Evolutionary conservation across 2,113 vertebrate genomes (phyloP).

Genomic region (Emydocephalus ijimae): DNA sequence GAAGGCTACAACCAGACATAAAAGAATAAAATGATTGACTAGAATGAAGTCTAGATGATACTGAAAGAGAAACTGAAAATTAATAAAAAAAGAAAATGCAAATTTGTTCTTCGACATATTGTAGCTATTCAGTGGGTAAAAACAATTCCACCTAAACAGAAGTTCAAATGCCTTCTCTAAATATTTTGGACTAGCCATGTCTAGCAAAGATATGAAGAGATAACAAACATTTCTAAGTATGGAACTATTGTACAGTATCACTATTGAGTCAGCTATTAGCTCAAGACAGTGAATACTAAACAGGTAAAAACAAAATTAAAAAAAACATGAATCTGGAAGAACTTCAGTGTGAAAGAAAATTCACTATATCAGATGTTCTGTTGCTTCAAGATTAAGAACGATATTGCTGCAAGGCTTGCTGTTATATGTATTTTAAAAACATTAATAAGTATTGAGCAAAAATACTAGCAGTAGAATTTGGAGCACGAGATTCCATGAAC

Average conservation of each 20-base stretch:
- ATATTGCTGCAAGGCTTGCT: neutral
- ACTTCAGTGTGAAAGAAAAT: neutral
- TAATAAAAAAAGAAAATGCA: neutral
- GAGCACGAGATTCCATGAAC: neutral
- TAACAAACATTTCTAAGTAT: neutral
- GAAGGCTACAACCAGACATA: neutral
- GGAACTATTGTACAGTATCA: neutral
- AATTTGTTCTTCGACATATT: neutral
- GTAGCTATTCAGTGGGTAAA: neutral
- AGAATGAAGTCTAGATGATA: neutral
- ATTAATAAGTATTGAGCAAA: neutral
- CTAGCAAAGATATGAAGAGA: neutral
- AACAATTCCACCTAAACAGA: neutral
- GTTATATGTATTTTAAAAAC: neutral
- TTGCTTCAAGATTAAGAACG: neutral
- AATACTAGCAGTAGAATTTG: neutral
- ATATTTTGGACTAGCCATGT: neutral
- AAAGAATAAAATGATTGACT: neutral
- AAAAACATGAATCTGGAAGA: neutral
- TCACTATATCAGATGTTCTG: neutral
- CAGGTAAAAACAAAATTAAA: neutral
- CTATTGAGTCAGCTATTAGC: neutral
- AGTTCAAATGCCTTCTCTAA: neutral
- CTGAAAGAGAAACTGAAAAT: neutral
- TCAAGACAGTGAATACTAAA: neutral